Percentiles rank a stretch among this genome's conserved stretches.
phyloP scores from a whole-genome alignment of 2,888 invertebrate species.

The Odiellus spinosus region DNA sequence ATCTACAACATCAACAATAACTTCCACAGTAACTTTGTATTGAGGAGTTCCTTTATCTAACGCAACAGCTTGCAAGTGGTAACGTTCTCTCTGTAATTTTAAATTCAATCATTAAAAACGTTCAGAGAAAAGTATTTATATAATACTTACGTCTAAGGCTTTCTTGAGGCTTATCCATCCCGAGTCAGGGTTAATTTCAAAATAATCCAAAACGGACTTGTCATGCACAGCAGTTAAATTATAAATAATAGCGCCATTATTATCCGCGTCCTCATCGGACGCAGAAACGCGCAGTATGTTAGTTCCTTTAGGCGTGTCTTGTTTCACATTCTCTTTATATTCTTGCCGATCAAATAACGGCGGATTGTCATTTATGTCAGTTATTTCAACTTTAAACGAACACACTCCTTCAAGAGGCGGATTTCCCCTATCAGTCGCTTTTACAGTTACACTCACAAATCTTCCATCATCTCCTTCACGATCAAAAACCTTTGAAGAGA shows the following conservation, averaged over 20 bases:
- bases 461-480: conserved; percentile 92
- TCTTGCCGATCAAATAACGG: conserved; percentile 89
- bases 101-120: conserved; percentile 1
- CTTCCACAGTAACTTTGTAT: conserved; percentile 89
- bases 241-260: conserved; percentile 87
- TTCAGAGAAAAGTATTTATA: background rate
- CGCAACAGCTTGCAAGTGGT: conserved; percentile 95
- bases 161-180: conserved; percentile 94
- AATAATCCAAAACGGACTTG: conserved; percentile 78
- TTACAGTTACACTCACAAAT: conserved; percentile 89
- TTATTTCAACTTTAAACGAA: conserved; percentile 93
- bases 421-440: conserved; percentile 97
- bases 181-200: conserved; percentile 88
- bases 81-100: conserved; percentile 69
- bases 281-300: conserved; percentile 87
- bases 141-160: conserved; percentile 81
- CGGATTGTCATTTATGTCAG: conserved; percentile 94
- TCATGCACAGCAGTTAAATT: conserved; percentile 76
- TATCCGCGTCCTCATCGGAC: conserved; percentile 91
- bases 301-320: conserved; percentile 87
- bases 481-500: conserved; percentile 61
- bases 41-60: conserved; percentile 93
- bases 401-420: conserved; percentile 94
- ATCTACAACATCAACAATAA: conserved; percentile 96
- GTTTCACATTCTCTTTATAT: conserved; percentile 92